Percentiles rank a stretch among this genome's conserved stretches.
phyloP scores from a whole-genome alignment of 1,140 invertebrate genomes.

The Rhopalosiphum padi region DNA sequence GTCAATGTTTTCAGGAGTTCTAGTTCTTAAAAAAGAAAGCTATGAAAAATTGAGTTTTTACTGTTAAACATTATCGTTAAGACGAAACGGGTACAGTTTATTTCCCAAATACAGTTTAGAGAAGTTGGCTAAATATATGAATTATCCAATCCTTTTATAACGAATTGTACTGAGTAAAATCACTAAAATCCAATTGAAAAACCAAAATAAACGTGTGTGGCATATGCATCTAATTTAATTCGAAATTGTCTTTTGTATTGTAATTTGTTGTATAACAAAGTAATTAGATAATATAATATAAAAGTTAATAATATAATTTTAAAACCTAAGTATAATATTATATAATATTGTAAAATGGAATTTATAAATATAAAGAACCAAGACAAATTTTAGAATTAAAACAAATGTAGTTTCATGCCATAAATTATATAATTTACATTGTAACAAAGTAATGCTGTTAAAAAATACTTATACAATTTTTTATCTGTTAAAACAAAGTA shows the following conservation, averaged over 20 bases:
- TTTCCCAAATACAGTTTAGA: not conserved
- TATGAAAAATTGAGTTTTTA: constrained; percentile 31
- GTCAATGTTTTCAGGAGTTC: not conserved
- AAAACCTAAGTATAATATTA: not conserved
- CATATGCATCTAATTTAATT: not conserved
- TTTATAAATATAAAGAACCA: not conserved
- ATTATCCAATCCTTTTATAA: not conserved
- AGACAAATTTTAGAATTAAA: not conserved
- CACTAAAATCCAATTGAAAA: not conserved
- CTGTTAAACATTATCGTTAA: constrained; percentile 17
- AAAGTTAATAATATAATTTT: not conserved
- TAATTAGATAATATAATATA: not conserved
- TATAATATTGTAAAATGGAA: not conserved
- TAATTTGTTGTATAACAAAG: not conserved
- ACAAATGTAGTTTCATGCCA: not conserved
- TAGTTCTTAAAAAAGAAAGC: not conserved
- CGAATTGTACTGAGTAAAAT: not conserved
- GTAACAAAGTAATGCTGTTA: too few relatives aligned
- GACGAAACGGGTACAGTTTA: not conserved
- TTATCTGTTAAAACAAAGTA: too few relatives aligned
- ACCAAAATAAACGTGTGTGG: not conserved
- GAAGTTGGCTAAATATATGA: not conserved
- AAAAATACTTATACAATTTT: too few relatives aligned
- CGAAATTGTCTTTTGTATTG: not conserved
- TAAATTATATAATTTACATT: too few relatives aligned